Conservation (phyloP, 2,888 invertebrate genomes). For the Zaprionus bogoriensis region DNA sequence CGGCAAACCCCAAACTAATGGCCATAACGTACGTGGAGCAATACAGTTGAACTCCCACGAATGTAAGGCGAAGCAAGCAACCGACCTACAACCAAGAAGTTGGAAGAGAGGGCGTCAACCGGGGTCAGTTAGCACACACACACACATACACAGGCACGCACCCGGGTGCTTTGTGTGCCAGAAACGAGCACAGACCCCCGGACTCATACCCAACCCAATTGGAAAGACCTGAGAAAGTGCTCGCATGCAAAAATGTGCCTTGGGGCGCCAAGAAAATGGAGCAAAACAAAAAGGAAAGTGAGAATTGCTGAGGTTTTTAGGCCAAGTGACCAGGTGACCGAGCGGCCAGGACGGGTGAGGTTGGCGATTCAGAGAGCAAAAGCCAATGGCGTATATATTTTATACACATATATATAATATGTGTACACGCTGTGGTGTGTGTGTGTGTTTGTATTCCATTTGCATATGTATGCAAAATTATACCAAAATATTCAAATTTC, state of each 20-base stretch:
- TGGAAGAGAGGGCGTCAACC: constrained; percentile 30
- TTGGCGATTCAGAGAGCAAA: constrained; percentile 61
- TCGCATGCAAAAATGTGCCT: constrained; percentile 66
- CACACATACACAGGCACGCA: constrained; percentile 10
- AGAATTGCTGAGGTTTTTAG: constrained; percentile 60
- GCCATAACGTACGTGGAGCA: constrained; percentile 29
- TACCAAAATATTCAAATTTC: constrained; percentile 81
- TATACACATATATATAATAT: constrained; percentile 32
- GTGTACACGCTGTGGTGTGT: neutral
- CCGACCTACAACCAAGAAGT: constrained; percentile 24
- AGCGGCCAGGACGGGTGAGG: constrained; percentile 56
- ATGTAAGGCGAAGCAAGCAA: constrained; percentile 36
- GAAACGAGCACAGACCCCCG: constrained; percentile 26
- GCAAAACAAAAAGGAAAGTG: constrained; percentile 56
- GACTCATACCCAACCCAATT: constrained; percentile 9
- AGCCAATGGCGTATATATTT: constrained; percentile 58
- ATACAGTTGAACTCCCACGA: constrained; percentile 45
- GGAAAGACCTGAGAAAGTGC: constrained; percentile 55
- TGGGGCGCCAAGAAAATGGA: constrained; percentile 40
- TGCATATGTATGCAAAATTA: constrained; percentile 56
- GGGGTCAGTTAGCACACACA: constrained; percentile 22
- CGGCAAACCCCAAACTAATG: constrained; percentile 26
- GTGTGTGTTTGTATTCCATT: neutral
- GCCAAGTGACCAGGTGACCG: constrained; percentile 55
- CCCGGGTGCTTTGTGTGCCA: constrained; percentile 9